phyloP scores from a whole-genome alignment of 2,797 vertebrate species.

The Amblyopsis hoosieri region DNA sequence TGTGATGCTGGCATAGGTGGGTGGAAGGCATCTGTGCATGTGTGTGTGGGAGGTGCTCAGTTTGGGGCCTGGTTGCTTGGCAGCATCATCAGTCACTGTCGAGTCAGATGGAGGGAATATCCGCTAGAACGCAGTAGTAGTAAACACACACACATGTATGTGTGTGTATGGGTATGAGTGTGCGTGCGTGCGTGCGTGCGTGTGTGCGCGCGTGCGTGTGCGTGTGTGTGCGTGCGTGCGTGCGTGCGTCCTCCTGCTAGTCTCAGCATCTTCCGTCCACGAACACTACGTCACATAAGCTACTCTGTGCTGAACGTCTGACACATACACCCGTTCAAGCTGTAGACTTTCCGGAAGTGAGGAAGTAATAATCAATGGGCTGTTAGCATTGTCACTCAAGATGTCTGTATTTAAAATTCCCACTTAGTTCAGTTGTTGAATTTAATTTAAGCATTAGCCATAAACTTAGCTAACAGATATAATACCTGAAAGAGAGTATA shows the following conservation, averaged over 20 bases:
- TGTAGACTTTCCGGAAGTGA: no score
- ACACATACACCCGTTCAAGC: no score
- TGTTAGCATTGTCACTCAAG: no score
- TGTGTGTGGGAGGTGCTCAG: constrained; percentile 67
- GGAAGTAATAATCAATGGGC: no score
- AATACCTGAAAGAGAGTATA: no score
- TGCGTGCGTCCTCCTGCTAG: constrained; percentile 7
- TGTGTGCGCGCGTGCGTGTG: constrained; percentile 18
- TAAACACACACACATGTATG: constrained; percentile 33
- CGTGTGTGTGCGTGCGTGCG: constrained; percentile 22
- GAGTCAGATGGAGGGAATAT: constrained; percentile 43
- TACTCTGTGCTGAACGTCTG: no score
- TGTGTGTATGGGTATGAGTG: constrained; percentile 7
- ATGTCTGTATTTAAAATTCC: no score
- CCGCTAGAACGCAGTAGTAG: constrained; percentile 39
- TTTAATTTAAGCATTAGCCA: no score
- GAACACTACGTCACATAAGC: no score
- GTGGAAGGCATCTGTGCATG: constrained; percentile 44
- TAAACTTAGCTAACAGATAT: no score
- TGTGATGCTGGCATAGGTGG: constrained; percentile 11
- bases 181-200: constrained; percentile 3
- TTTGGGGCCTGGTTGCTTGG: constrained; percentile 76
- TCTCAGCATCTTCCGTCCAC: no score
- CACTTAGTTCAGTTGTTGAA: no score
- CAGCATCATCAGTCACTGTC: constrained; percentile 73